Evolutionary conservation across 2,113 vertebrate species (phyloP), one percentile per base, ranked within the genome.

Genomic region (Nycticebus coucang): DNA sequence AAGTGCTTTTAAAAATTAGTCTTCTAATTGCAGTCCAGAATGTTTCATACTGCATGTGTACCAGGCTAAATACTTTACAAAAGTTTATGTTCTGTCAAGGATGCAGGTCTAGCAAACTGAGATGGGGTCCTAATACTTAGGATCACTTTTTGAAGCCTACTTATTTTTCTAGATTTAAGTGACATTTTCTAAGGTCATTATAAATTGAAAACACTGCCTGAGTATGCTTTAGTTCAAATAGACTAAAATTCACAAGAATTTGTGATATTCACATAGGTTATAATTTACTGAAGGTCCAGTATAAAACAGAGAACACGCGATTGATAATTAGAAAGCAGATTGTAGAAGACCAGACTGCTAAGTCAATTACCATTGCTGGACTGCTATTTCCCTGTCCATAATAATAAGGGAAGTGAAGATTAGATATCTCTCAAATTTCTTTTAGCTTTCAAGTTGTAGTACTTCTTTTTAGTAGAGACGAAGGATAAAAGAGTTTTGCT

Each of bases 1-100:
- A 98, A 98, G 84, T 97, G 96, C 95, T 96, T 96, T 97, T 86
- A 97, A 93, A 97, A 96, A 81, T 97, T 64, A 96, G 95, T 41
- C 45, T 97, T 97, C 89, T 95, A 90, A 41, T 96, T 93, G 97
- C 72, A 96, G 92, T 87, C 93, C 85, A 95, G 66, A 89, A 95
- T 87, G 59, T 93, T 33, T 95, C 22, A 81, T 53, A 62, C 21
- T 53, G 68, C 95, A 97, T 62, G 50, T 81, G 13, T 41, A 81
- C 96, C 81, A 96, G 94, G 82, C 93, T 95, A 88, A 95, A 72
- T 59, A 96, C 53, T 93, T 98, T 89, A 89, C 30, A 95, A 87
- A 92, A 93, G 69, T 59, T 78, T n/a, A 80, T 75, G 69, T 68
- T 78, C 33, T 93, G 37, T 71, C 17, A 94, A 41, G 59, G n/a